Evolutionary conservation across 2,113 vertebrate genomes (phyloP), one percentile per base, ranked within the genome.

Genomic region (Hyla sarda): DNA sequence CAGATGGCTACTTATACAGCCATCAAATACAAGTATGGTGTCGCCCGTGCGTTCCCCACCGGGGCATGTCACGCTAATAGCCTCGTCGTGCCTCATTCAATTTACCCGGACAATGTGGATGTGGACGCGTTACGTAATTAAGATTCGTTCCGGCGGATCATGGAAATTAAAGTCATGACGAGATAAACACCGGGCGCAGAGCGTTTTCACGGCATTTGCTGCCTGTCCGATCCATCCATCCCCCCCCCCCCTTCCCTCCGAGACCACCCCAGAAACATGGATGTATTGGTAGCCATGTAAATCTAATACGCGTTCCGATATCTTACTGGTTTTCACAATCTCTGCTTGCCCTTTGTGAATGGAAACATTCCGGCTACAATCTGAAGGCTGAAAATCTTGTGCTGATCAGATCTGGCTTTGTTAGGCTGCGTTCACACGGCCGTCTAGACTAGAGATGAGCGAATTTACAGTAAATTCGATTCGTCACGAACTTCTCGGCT

Each of bases 1-100:
- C 54, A 80, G 56, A 62, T 58, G 76, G 50, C 34, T 62, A 45
- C 76, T 80, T 62, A 80, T 45, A 28, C 77, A n/a, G 50, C 37
- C 37, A 28, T 45, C 78, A 28, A 2, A 65, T 47, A 28, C 37
- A 45, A n/a, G 41, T 62, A 41, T 80, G 34, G 41, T 8, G 8
- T 11, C 7, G 13, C 34, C 10, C 3, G 48, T 2, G 48, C 32
- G 9, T 12, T 47, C 23, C 5, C 75, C 48, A 6, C 48, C 19
- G 54, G 77, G 34, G 23, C 56, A 65, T 80, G 78, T 81, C 78
- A 81, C 13, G 13, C 37, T 25, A 62, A 80, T 34, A 25, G 34
- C 34, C n/a, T n/a, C n/a, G n/a, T 21, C 25, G 0, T 32, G 11
- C 74, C 54, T 60, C 76, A 32, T 78, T 60, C 77, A 41, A 41